Percentiles rank a stretch among this genome's conserved stretches.
Evolutionary conservation across 2,888 invertebrate species (phyloP).

Genomic region (Caenorhabditis sp.): DNA sequence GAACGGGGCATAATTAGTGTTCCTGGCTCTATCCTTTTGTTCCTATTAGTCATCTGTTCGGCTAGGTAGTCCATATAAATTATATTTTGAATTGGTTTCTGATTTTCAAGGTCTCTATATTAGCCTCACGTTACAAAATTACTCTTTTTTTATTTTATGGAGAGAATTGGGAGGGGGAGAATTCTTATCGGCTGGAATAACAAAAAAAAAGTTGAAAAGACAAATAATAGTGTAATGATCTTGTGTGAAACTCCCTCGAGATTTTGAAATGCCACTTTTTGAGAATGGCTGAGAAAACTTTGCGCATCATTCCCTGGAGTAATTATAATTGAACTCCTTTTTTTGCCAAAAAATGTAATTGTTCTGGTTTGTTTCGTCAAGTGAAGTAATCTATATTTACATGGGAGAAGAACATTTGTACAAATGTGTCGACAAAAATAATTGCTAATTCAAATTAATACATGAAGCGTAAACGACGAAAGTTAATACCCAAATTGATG

Average conservation of each 20-base stretch:
- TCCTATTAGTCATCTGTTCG: not conserved
- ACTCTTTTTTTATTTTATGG: too few species aligned
- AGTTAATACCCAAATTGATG: not conserved
- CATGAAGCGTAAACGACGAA: not conserved
- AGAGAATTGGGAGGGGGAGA: not conserved
- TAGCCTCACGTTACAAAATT: too few species aligned
- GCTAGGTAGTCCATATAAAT: not conserved
- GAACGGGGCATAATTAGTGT: not conserved
- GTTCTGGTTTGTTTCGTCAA: not conserved
- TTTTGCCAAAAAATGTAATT: not conserved
- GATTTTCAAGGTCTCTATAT: too few species aligned
- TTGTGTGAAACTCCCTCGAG: not conserved
- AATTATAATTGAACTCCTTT: too few species aligned
- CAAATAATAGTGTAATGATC: constrained; percentile 1
- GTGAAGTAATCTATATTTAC: not conserved
- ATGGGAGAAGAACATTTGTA: not conserved
- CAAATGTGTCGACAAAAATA: not conserved
- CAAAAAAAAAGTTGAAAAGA: constrained; percentile 1
- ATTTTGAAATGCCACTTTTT: too few species aligned
- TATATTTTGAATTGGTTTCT: too few species aligned
- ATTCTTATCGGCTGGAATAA: not conserved
- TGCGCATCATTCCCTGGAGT: too few species aligned
- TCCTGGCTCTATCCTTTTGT: not conserved
- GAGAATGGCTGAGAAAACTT: too few species aligned
- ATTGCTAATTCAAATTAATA: constrained; percentile 1